These are phyloP conservation scores for Hyles vespertilio DNA, from an alignment of 1,140 invertebrate species.

Conservation along the genomic window DNA sequence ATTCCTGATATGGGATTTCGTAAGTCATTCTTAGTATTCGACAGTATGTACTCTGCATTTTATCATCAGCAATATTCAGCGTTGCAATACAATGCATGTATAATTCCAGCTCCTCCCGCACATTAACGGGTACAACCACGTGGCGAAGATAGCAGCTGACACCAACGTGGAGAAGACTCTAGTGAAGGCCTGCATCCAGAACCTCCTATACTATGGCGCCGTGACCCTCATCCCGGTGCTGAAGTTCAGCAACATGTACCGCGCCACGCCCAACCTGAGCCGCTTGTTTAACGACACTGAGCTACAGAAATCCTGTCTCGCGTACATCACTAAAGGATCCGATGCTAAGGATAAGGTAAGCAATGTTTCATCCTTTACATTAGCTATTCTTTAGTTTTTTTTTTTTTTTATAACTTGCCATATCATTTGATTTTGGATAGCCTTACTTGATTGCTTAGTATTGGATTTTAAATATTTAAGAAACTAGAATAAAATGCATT, in stretches of 20 bases:
- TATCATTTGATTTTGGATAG: not conserved
- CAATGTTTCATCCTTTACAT: not conserved
- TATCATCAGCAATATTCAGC: no score
- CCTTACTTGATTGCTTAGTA: no score
- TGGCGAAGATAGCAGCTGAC: constrained; percentile 86
- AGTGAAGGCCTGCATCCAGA: constrained; percentile 96
- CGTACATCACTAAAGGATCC: constrained; percentile 68
- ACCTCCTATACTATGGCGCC: constrained; percentile 87
- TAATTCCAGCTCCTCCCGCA: constrained; percentile 85
- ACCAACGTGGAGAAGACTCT: constrained; percentile 95
- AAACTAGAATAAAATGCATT: no score
- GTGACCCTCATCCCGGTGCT: constrained; percentile 91
- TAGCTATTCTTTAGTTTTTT: no score
- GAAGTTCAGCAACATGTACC: constrained; percentile 96
- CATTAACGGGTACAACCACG: constrained; percentile 95
- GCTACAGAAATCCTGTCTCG: constrained; percentile 86
- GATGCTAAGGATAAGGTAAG: constrained; percentile 50
- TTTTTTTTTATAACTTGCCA: not conserved
- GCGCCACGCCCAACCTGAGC: constrained; percentile 88
- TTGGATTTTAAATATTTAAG: no score
- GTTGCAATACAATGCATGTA: not conserved
- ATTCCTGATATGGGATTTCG: no score
- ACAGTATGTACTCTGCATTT: no score
- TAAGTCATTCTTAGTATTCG: no score
- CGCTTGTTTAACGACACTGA: constrained; percentile 81